phyloP scores from a whole-genome alignment of 2,113 vertebrate species.

The Pao palembangensis region DNA sequence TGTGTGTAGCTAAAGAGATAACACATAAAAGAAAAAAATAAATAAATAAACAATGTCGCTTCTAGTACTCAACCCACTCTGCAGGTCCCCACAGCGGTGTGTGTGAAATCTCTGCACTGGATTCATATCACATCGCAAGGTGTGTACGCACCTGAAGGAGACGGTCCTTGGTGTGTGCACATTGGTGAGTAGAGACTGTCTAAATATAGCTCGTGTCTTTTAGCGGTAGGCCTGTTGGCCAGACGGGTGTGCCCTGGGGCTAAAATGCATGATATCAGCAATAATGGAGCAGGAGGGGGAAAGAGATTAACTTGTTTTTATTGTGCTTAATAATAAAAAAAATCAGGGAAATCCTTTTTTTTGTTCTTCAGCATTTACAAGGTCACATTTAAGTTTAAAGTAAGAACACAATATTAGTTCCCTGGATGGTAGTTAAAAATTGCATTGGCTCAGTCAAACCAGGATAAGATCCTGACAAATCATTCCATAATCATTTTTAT shows the following conservation, averaged over 20 bases:
- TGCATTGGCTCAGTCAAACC: no score
- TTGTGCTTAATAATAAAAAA: no score
- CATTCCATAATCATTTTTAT: no score
- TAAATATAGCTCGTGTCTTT: constrained; percentile 45
- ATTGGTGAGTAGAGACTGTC: constrained; percentile 35
- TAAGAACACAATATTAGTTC: no score
- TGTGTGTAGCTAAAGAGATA: constrained; percentile 52
- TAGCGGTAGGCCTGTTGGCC: constrained; percentile 32
- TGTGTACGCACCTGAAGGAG: constrained; percentile 38
- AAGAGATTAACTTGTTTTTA: constrained; percentile 8
- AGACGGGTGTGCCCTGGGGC: constrained; percentile 1
- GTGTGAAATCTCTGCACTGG: constrained; percentile 27
- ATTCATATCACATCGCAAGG: constrained; percentile 49
- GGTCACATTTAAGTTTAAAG: no score
- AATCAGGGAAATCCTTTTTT: no score
- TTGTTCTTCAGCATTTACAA: no score
- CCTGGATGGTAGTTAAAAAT: no score
- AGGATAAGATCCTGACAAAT: no score
- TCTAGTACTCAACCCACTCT: neutral
- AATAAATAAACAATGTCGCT: constrained; percentile 16
- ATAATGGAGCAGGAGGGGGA: constrained; percentile 3
- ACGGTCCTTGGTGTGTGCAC: constrained; percentile 25
- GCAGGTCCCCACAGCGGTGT: constrained; percentile 3
- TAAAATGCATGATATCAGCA: constrained; percentile 22
- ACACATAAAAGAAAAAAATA: neutral